phyloP scores from a whole-genome alignment of 2,888 invertebrate genomes.

The Tineola bisselliella region DNA sequence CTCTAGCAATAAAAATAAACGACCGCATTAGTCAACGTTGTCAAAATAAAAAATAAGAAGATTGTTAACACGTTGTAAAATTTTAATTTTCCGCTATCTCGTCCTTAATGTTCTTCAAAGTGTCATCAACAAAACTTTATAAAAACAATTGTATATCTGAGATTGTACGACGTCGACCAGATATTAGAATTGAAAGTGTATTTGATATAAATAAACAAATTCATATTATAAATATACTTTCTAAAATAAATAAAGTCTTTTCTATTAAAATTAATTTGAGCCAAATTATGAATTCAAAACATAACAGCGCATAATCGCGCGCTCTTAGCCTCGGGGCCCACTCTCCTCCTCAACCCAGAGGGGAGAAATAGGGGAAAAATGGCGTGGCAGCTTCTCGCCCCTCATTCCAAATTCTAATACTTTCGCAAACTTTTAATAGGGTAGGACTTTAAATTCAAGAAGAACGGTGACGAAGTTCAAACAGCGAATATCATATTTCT shows the following conservation, averaged over 20 bases:
- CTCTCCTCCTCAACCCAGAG: slow-evolving; percentile 27
- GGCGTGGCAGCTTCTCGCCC: slow-evolving; percentile 60
- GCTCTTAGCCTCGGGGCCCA: slow-evolving; percentile 29
- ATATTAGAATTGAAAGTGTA: neutral
- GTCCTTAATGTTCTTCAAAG: slow-evolving; percentile 12
- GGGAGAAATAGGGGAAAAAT: slow-evolving; percentile 43
- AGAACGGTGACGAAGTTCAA: slow-evolving; percentile 47
- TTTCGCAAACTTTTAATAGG: slow-evolving; percentile 65
- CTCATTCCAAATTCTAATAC: slow-evolving; percentile 65
- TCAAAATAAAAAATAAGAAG: slow-evolving; percentile 54
- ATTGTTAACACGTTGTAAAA: slow-evolving; percentile 40
- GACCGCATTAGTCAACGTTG: slow-evolving; percentile 61
- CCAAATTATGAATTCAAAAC: slow-evolving; percentile 46
- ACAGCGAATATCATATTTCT: slow-evolving; percentile 28
- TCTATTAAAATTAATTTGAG: slow-evolving; percentile 30
- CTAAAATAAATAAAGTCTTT: neutral
- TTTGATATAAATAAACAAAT: neutral
- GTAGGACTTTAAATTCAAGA: slow-evolving; percentile 61
- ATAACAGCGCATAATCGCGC: slow-evolving; percentile 42
- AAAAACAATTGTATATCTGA: neutral
- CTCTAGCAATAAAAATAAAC: slow-evolving; percentile 63
- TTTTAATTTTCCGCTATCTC: slow-evolving; percentile 24
- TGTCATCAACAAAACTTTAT: neutral
- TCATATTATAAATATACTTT: neutral
- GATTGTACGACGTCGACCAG: neutral